Evolutionary conservation across 2,888 invertebrate species (phyloP), one percentile per base, ranked within the genome.

Genomic region (Tetropium fuscum): DNA sequence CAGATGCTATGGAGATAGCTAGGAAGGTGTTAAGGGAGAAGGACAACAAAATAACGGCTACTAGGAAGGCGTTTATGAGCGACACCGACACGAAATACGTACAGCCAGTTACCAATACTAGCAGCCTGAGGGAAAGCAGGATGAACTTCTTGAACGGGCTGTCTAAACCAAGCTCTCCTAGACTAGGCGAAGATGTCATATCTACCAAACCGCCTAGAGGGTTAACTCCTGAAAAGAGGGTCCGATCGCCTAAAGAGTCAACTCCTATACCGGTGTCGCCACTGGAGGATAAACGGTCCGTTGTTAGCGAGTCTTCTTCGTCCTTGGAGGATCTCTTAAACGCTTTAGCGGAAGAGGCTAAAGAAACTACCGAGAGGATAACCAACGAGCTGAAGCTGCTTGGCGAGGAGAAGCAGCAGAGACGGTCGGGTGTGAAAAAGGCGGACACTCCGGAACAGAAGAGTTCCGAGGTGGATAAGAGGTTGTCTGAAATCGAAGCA

Each of bases 321-420:
- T 83, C 84, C 59, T 81, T 91, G 78, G 90, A 91, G 78, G 90
- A 91, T 74, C 86, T 91, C 27, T 82, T 92, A 47, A 88, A 89
- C 71, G 88, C 89, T 77, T 84, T 92, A 59, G 91, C 91, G 7
- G 87, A 87, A 74, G 92, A 92, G 84, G 90, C 91, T 8, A 87
- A 88, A 82, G 90, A 90, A 74, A 90, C 90, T 38, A 90, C 90
- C 74, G 88, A 89, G 65, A 87, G 78, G 48, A 80, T 81, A 22
- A 87, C 87, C n/a, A 85, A 87, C 64, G 90, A 90, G 63, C 80
- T 90, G 74, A 74, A 74, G 47, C 64, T 71, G 22, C 65, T 78
- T 2, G 72, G 69, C 40, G 72, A 74, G 36, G 72, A 73, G 38
- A 70, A 65, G 25, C 59, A 65, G 36, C 59, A 65, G 36, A 57